Percentiles rank a stretch among this genome's conserved stretches.
phyloP scores from a whole-genome alignment of 2,113 vertebrate genomes.

The Dinomys branickii region DNA sequence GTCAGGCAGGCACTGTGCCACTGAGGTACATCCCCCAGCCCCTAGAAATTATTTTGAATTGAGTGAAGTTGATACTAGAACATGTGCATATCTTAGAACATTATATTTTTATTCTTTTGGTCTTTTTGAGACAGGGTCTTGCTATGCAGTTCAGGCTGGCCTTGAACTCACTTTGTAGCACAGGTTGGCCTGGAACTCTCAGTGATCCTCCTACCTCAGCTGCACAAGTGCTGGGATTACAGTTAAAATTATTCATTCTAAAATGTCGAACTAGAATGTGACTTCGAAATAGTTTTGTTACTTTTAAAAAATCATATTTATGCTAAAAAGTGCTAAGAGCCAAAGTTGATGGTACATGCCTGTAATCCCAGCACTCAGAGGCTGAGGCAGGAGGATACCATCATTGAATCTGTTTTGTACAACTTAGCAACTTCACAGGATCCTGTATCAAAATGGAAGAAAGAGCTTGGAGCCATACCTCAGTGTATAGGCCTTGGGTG shows the following conservation, averaged over 20 bases:
- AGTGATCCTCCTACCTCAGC: no score
- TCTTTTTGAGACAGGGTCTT: no score
- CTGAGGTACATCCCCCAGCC: no score
- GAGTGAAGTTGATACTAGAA: conserved; percentile 47
- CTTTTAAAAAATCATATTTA: background rate
- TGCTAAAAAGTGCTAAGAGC: background rate
- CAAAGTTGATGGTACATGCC: background rate
- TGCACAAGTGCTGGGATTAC: no score
- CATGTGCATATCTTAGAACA: background rate
- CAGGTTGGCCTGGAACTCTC: no score
- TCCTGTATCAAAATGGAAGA: background rate
- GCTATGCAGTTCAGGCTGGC: no score
- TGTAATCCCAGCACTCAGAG: background rate
- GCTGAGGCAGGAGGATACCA: background rate
- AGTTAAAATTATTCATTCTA: background rate
- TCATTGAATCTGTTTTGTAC: background rate
- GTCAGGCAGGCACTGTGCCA: no score
- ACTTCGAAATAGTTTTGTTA: background rate
- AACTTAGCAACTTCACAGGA: background rate
- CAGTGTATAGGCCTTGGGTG: background rate
- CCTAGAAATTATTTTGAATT: conserved; percentile 19
- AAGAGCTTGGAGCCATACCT: background rate
- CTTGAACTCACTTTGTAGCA: no score
- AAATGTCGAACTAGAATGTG: background rate
- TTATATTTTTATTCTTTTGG: background rate